phyloP scores from a whole-genome alignment of 2,797 vertebrate species.

The Periophthalmus magnuspinnatus region DNA sequence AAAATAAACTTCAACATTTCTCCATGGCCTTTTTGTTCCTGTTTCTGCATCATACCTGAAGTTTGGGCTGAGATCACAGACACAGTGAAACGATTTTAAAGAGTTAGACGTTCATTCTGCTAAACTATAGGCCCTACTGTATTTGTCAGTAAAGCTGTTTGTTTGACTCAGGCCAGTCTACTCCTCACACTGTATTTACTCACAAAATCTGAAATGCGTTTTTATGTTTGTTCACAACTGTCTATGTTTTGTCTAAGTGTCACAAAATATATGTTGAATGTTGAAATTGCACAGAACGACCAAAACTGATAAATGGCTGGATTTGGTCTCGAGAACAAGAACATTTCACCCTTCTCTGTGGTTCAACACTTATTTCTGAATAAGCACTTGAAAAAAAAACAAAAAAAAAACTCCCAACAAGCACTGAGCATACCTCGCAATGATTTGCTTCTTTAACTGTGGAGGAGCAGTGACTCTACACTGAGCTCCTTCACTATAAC shows the following conservation, averaged over 20 bases:
- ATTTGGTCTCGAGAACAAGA: too few relatives aligned
- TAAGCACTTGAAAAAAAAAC: neutral
- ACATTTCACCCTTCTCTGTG: neutral
- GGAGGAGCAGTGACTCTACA: neutral
- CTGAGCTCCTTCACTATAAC: too few relatives aligned
- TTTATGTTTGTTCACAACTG: neutral
- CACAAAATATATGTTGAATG: neutral
- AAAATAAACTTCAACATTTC: conserved; percentile 43
- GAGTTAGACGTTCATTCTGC: neutral
- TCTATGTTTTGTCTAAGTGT: conserved; percentile 4
- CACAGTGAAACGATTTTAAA: neutral
- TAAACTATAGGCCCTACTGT: neutral
- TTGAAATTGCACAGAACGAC: neutral
- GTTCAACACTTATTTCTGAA: neutral
- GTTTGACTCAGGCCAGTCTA: neutral
- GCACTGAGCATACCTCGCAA: neutral
- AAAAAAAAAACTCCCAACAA: neutral
- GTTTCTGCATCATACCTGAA: neutral
- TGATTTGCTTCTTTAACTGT: neutral
- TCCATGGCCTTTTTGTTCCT: conserved; percentile 22
- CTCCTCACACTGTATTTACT: conserved; percentile 1
- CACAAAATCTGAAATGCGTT: neutral
- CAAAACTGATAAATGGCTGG: neutral
- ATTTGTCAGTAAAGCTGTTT: neutral
- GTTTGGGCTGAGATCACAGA: neutral